Evolutionary conservation across 2,113 vertebrate genomes (phyloP).

Genomic region (Dissostichus mawsoni): DNA sequence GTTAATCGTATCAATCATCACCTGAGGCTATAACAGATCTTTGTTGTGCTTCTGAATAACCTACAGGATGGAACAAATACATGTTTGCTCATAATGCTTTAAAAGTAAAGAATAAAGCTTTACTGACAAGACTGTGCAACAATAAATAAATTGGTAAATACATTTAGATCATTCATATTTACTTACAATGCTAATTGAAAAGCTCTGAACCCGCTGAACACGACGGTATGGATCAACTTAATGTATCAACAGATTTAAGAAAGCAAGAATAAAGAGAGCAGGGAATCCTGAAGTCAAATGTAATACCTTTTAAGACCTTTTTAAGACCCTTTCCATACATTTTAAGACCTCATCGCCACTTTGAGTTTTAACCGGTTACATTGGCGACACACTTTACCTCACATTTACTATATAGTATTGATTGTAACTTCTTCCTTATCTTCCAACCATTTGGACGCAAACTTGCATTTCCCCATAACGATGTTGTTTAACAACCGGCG

Average conservation of each 20-base stretch:
- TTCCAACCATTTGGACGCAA: no score
- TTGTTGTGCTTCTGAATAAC: not conserved
- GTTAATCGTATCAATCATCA: conserved; percentile 4
- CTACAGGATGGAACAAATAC: not conserved
- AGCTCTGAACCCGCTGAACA: not conserved
- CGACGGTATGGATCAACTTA: not conserved
- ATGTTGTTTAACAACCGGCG: no score
- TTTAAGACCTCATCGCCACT: no score
- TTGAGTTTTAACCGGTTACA: no score
- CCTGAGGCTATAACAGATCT: conserved; percentile 21
- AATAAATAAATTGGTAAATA: not conserved
- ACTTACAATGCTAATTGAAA: not conserved
- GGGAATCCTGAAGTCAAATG: no score
- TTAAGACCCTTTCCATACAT: no score
- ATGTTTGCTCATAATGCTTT: not conserved
- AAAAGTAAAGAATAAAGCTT: not conserved
- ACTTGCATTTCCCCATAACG: no score
- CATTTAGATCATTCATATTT: not conserved
- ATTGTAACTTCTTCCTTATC: no score
- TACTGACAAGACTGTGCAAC: not conserved
- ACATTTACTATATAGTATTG: no score
- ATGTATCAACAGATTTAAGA: not conserved
- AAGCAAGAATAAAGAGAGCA: not conserved
- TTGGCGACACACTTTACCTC: no score
- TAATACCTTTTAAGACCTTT: no score